Evolutionary conservation across 2,888 invertebrate species (phyloP).

Genomic region (Trichogramma dendrolimi): DNA sequence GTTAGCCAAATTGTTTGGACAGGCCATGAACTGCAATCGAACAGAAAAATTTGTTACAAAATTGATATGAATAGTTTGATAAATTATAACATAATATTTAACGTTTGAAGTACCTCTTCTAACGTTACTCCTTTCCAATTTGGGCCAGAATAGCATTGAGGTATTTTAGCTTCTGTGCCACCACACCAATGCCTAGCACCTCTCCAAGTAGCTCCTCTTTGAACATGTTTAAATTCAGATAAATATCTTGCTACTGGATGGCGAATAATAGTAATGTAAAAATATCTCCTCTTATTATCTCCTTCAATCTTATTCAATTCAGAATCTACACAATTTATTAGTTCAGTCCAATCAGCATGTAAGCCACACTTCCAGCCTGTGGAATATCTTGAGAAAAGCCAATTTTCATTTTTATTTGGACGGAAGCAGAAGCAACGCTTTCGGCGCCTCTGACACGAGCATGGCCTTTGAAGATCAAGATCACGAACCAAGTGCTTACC

Average conservation of each 20-base stretch:
- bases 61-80: neutral
- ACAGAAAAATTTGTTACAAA: neutral
- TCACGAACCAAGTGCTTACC: conserved; percentile 95
- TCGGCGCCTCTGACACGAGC: conserved; percentile 83
- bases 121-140: conserved; percentile 87
- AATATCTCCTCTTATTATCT: conserved; percentile 79
- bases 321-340: conserved; percentile 86
- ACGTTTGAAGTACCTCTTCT: conserved; percentile 49
- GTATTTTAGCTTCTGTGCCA: conserved; percentile 73
- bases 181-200: conserved; percentile 64
- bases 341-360: conserved; percentile 97
- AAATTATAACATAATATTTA: neutral
- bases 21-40: conserved; percentile 74
- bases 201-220: conserved; percentile 95
- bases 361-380: conserved; percentile 98
- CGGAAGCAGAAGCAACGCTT: conserved; percentile 90
- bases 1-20: conserved; percentile 89
- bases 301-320: conserved; percentile 89
- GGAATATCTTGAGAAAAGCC: conserved; percentile 96
- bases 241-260: conserved; percentile 91
- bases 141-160: conserved; percentile 71
- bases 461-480: conserved; percentile 86
- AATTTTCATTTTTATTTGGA: conserved; percentile 88
- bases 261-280: conserved; percentile 91
- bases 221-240: conserved; percentile 95